Base-by-base conservation (phyloP, 2,888 invertebrate genomes). In the Heliconius ismenius region DNA sequence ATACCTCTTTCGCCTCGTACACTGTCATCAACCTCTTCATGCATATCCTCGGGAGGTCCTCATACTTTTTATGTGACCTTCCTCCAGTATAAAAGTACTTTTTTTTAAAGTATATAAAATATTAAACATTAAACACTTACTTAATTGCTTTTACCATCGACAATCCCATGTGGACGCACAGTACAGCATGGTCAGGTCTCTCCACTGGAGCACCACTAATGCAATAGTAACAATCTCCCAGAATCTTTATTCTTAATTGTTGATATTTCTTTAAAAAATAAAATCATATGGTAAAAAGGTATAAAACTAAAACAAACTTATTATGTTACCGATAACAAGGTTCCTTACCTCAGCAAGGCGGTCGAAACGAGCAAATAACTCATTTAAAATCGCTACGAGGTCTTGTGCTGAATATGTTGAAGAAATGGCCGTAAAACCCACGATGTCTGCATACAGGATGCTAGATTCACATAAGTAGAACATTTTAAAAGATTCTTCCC, bases 191-290 rank as follows among this genome's bases (percentile, higher is more conserved):
- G 89, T 99, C 98, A 0, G 97, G 96, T 75, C 98, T 95, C 89
- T 98, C 98, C 78, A 97, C 96, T 0, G 98, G 98, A 65, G 98
- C 98, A 26, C 99, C 99, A 89, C 98, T 98, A 87, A 99, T 98
- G 92, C 98, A 98, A 95, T 99, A 99, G 94, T 99, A 99, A 90
- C 99, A 99, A 90, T 99, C 99, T 1, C 99, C 98, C 74, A 99
- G 95, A 88, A 99, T 98, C 95, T 99, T 99, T 84, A 99, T 99
- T 81, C 98, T 95, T 81, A 98, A 94, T 89, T 98, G 98, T 87
- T 98, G 97, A 92, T 98, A 98, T 96, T 97, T 97, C 98, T 98
- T 49, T 92, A 92, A 90, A 83, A 82, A 81, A 78, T 83, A 79
- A 79, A 43, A 72, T 43, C 18, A 26, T 65, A 13, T n/a, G 49